Base-by-base conservation (phyloP, 2,888 invertebrate species). In the Adela reaumurella region DNA sequence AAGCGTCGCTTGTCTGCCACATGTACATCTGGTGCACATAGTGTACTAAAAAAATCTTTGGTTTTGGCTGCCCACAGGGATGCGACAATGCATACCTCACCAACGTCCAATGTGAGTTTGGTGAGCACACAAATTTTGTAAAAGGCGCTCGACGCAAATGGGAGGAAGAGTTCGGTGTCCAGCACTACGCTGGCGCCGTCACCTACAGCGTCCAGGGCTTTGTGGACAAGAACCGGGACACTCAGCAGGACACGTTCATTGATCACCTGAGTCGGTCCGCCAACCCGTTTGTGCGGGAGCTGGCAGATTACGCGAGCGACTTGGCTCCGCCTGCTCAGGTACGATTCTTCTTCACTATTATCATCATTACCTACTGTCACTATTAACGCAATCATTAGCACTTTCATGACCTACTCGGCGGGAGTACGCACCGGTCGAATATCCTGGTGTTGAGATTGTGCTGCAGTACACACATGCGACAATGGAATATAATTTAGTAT, bases 241-340 rank as follows among this genome's bases (percentile, higher is more conserved):
- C 93, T 0, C 94, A 94, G 63, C 94, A 95, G 64, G 94, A 94
- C 62, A 92, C 94, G 1, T 89, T 95, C 62, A 94, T 95, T 55
- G 94, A 95, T 65, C 89, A 91, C 55, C 86, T 95, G 79, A 89
- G 90, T 44, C 80, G 92, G 43, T 93, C 94, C 46, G 85, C 84
- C 3, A 92, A 92, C 61, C 85, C 86, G 41, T 93, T 94, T 62
- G 89, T 94, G 1, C 87, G 90, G 60, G 91, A 92, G 59, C 74
- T 88, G 10, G 85, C 85, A 1, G 83, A 82, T 56, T 80, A 80
- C 50, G 74, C 73, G 11, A 73, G 72, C 45, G 78, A 78, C 35
- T 56, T 77, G 45, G 71, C 86, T 16, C 83, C 86, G 1, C 83
- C 83, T 16, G 86, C 83, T 65, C 88, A 89, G 70, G 89, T 85